Evolutionary conservation across 2,888 invertebrate genomes (phyloP).

Genomic region (Lasioglossum zephyrum): DNA sequence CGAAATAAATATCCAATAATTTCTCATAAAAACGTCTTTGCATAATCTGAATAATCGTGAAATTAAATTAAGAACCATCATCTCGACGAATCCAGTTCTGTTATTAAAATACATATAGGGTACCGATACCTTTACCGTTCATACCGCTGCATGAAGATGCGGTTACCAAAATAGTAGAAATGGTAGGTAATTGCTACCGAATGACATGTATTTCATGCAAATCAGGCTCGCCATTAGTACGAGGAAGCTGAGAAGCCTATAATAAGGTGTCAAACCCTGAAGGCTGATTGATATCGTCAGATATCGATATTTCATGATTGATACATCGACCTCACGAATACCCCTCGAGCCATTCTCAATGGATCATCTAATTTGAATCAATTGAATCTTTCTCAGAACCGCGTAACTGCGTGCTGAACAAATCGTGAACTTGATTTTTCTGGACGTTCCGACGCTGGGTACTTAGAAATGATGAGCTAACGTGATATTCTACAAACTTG

Average conservation of each 20-base stretch:
- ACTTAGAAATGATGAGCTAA: background rate
- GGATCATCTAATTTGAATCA: background rate
- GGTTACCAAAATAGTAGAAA: constrained; percentile 1
- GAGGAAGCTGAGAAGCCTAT: constrained; percentile 42
- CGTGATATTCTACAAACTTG: background rate
- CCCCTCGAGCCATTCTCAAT: constrained; percentile 1
- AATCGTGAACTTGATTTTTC: background rate
- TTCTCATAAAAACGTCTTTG: background rate
- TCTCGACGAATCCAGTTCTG: background rate
- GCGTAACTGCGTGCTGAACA: background rate
- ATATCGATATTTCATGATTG: constrained; percentile 31
- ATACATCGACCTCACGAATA: constrained; percentile 24
- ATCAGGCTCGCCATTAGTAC: constrained; percentile 57
- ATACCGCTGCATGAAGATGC: background rate
- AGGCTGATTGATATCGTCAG: constrained; percentile 43
- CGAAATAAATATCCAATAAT: background rate
- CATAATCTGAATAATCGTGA: background rate
- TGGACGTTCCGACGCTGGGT: background rate
- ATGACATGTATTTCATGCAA: constrained; percentile 53
- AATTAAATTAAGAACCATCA: background rate
- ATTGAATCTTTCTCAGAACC: background rate
- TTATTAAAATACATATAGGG: background rate
- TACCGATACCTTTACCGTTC: background rate
- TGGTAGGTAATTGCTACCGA: constrained; percentile 23
- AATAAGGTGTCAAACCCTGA: constrained; percentile 65